These are phyloP conservation scores for Zosterops pallidus DNA, from an alignment of 2,113 vertebrate genomes.

Conservation along the genomic window DNA sequence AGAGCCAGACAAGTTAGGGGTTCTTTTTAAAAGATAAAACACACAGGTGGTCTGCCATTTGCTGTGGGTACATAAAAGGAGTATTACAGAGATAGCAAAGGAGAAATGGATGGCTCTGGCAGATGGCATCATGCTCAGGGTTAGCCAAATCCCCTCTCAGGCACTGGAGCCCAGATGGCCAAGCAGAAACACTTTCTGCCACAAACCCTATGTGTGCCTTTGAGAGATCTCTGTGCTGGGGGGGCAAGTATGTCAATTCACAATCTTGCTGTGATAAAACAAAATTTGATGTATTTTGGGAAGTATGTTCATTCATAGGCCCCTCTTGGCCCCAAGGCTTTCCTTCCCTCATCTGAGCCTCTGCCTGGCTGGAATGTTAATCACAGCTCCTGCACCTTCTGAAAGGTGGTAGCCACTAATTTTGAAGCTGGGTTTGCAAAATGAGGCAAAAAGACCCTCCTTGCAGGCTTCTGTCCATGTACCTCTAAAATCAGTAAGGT, in stretches of 20 bases:
- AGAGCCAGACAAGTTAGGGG: neutral
- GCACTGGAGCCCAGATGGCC: constrained; percentile 32
- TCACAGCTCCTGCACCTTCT: rapidly evolving
- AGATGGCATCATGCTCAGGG: constrained; percentile 37
- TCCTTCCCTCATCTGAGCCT: neutral
- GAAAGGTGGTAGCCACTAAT: neutral
- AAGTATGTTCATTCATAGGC: neutral
- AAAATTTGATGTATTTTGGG: neutral
- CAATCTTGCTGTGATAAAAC: neutral
- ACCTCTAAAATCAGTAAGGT: neutral
- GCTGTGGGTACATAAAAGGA: constrained; percentile 38
- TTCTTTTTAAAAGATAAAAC: neutral
- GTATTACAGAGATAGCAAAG: neutral
- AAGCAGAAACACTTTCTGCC: constrained; percentile 36
- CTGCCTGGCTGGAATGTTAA: neutral
- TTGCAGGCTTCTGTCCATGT: neutral
- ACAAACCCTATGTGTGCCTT: neutral
- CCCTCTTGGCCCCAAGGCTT: neutral
- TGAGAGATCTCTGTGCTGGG: neutral
- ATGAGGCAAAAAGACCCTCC: neutral
- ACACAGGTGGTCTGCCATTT: constrained; percentile 25
- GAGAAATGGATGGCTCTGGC: constrained; percentile 29
- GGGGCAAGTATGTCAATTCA: neutral
- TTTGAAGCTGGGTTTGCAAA: neutral
- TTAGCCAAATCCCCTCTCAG: constrained; percentile 53